phyloP scores from a whole-genome alignment of 1,140 invertebrate species.

The Bactericera cockerelli region DNA sequence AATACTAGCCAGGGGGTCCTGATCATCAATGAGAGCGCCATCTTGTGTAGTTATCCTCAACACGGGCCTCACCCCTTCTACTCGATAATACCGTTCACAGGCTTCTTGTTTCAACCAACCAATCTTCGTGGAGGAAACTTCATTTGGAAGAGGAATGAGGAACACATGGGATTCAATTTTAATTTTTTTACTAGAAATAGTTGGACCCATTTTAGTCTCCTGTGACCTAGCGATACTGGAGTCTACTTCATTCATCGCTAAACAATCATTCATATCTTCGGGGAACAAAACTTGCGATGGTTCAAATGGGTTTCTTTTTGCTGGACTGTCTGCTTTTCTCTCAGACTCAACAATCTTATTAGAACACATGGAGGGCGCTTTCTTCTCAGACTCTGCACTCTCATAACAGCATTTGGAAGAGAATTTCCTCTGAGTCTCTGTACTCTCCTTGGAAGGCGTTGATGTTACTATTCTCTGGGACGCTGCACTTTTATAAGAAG shows the following conservation, averaged over 20 bases:
- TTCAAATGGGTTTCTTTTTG: constrained; percentile 1
- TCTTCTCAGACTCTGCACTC: too few species aligned
- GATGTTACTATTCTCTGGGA: too few species aligned
- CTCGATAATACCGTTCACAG: constrained; percentile 29
- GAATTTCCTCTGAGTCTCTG: too few species aligned
- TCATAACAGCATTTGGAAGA: too few species aligned
- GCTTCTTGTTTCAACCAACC: not conserved
- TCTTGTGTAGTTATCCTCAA: constrained; percentile 46
- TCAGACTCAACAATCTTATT: too few species aligned
- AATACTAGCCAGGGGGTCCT: constrained; percentile 38
- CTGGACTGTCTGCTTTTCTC: too few species aligned
- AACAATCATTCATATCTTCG: not conserved
- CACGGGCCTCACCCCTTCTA: constrained; percentile 43
- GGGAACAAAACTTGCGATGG: not conserved
- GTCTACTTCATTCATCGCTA: too few species aligned
- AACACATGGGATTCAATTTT: not conserved
- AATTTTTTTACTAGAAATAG: constrained; percentile 9
- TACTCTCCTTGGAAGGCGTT: too few species aligned
- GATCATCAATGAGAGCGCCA: constrained; percentile 45
- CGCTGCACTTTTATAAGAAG: too few species aligned
- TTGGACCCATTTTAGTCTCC: not conserved
- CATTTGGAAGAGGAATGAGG: constrained; percentile 9
- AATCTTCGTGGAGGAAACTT: constrained; percentile 4
- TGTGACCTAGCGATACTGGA: not conserved
- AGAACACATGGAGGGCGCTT: too few species aligned